Percentiles rank a stretch among this genome's conserved stretches.
Evolutionary conservation across 1,140 invertebrate genomes (phyloP).

Genomic region (Nylanderia fulva): DNA sequence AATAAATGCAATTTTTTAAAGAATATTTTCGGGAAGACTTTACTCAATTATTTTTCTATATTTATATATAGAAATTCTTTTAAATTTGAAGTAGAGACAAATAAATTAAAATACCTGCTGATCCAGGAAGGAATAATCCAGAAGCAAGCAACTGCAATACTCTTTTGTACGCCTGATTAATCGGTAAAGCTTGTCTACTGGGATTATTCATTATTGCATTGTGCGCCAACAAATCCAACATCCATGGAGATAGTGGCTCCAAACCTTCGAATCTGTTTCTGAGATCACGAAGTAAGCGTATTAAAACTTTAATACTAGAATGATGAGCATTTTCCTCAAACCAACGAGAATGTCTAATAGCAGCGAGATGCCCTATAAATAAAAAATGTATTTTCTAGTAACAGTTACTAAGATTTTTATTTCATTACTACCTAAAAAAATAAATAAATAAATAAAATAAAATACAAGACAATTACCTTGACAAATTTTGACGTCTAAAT

Average conservation of each 20-base stretch:
- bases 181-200: constrained; percentile 95
- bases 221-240: constrained; percentile 97
- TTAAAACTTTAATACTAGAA: constrained; percentile 98
- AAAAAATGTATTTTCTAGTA: constrained; percentile 73
- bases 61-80: too few relatives aligned
- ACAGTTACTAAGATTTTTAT: neutral
- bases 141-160: constrained; percentile 96
- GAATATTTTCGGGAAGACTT: too few relatives aligned
- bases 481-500: constrained; percentile 84
- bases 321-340: constrained; percentile 99
- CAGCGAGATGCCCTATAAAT: constrained; percentile 92
- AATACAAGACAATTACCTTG: constrained; percentile 76
- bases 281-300: constrained; percentile 96
- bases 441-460: too few relatives aligned
- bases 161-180: constrained; percentile 94
- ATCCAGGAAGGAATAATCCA: constrained; percentile 98
- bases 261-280: constrained; percentile 95
- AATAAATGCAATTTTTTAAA: too few relatives aligned
- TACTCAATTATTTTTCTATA: too few relatives aligned
- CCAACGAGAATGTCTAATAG: constrained; percentile 98
- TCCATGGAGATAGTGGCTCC: constrained; percentile 97
- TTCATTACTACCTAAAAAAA: neutral
- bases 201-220: constrained; percentile 99
- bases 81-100: too few relatives aligned
- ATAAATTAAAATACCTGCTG: constrained; percentile 89